A percentile compares a stretch with the other conserved stretches of the same genome.
These are phyloP conservation scores for Protosalanx chinensis DNA, from an alignment of 2,797 vertebrate species.

Conservation along the genomic window DNA sequence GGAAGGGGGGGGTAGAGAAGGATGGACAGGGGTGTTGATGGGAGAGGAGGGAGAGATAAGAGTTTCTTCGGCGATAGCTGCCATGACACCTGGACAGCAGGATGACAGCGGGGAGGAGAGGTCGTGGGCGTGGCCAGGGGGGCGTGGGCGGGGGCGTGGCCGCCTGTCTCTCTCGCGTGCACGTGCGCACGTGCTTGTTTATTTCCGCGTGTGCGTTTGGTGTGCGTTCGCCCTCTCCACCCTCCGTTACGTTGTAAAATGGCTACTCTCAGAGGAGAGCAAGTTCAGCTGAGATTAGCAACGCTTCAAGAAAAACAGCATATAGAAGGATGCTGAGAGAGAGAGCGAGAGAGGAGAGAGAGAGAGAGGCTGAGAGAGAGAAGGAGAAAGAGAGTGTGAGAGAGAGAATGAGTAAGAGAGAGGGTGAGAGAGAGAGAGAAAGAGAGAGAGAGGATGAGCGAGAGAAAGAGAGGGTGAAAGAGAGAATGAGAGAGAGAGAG, in stretches of 20 bases:
- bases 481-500: neutral
- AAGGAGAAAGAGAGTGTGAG: constrained; percentile 34
- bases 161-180: constrained; percentile 9
- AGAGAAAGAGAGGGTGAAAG: no score
- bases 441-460: no score
- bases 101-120: neutral
- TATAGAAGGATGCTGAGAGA: neutral
- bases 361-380: constrained; percentile 37
- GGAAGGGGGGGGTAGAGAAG: neutral
- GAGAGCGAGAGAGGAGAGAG: constrained; percentile 21
- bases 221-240: constrained; percentile 40
- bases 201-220: constrained; percentile 1
- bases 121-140: neutral
- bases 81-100: constrained; percentile 24
- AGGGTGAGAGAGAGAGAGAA: neutral
- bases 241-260: constrained; percentile 55
- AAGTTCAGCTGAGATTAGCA: constrained; percentile 58
- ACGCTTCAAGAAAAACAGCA: constrained; percentile 41
- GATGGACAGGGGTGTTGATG: constrained; percentile 29
- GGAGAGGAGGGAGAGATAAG: constrained; percentile 10
- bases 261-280: constrained; percentile 51
- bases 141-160: neutral
- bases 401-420: constrained; percentile 1
- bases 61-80: constrained; percentile 29
- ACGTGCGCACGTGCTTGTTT: constrained; percentile 15